Base-by-base conservation (phyloP, 2,113 vertebrate species). In the Bufo gargarizans region DNA sequence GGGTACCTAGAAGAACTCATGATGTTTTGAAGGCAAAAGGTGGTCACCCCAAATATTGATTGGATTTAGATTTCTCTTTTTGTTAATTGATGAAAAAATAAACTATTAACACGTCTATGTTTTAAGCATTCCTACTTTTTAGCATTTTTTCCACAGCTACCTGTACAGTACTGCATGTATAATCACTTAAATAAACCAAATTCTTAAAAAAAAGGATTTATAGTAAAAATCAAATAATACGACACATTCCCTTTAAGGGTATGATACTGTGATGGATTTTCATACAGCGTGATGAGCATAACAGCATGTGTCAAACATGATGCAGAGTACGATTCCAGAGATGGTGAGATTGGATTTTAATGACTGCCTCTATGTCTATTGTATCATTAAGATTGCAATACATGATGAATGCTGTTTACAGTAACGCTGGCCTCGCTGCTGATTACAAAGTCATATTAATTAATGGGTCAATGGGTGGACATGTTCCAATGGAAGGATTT, bases 401-500 rank as follows among this genome's bases (percentile, higher is more conserved):
- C 47, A 53, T 84, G 65, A 84, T 84, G 49, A 69, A 84, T 84
- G 82, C 82, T 71, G 63, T 84, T 84, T 84, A 84, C 82, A 55
- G n/a, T 55, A 13, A 22, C 8, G 33, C 13, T 14, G n/a, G 61
- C 74, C 49, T 55, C 7, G 43, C 47, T 65, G 45, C 59, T 86
- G 76, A 86, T 86, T 86, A 50, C 76, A 53, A 67, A 86, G 59
- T 78, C 58, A 78, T 65, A 86, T 78, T 86, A 86, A 86, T 86
- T 50, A 86, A 86, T 55, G 47, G 58, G 47, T 78, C 74, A 86
- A 86, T 65, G 85, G 85, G 85, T 65, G 85, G 85, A 86, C 61
- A 17, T 49, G 76, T 86, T 86, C 76, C 85, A 86, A 78, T 55
- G 43, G 76, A 63, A 86, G 71, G n/a, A 43, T 78, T 53, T 43